Percentiles rank a stretch among this genome's conserved stretches.
Conservation (phyloP, 2,113 vertebrate genomes). For the Poicephalus meyeri region DNA sequence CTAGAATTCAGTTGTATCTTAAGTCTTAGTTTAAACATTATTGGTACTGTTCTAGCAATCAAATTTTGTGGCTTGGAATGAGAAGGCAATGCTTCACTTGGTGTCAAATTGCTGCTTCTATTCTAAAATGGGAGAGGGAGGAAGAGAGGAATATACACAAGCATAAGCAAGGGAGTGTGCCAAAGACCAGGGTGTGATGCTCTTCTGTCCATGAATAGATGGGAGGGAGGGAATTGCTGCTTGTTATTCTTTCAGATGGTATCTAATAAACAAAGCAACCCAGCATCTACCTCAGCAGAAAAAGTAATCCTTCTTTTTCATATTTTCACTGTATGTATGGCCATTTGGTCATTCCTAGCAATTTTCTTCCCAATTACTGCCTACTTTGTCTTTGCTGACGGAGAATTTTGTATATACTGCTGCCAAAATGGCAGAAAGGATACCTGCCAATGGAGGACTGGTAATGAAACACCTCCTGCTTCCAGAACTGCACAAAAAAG, state of each 20-base stretch:
- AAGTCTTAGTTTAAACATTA: background rate
- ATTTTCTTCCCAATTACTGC: background rate
- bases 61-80: background rate
- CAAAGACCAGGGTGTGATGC: background rate
- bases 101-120: background rate
- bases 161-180: background rate
- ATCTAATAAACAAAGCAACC: background rate
- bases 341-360: background rate
- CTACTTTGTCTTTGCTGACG: background rate
- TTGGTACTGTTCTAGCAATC: background rate
- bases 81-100: rapidly evolving
- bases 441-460: background rate
- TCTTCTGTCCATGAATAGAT: background rate
- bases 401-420: background rate
- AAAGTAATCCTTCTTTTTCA: background rate
- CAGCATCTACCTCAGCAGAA: background rate
- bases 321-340: background rate
- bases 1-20: background rate
- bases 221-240: background rate
- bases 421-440: background rate
- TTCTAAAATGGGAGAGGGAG: background rate
- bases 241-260: background rate
- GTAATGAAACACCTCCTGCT: background rate
- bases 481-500: background rate
- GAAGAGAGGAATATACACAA: background rate